These are phyloP conservation scores for Lithobates pipiens DNA, from an alignment of 2,797 vertebrate species.

Conservation along the genomic window DNA sequence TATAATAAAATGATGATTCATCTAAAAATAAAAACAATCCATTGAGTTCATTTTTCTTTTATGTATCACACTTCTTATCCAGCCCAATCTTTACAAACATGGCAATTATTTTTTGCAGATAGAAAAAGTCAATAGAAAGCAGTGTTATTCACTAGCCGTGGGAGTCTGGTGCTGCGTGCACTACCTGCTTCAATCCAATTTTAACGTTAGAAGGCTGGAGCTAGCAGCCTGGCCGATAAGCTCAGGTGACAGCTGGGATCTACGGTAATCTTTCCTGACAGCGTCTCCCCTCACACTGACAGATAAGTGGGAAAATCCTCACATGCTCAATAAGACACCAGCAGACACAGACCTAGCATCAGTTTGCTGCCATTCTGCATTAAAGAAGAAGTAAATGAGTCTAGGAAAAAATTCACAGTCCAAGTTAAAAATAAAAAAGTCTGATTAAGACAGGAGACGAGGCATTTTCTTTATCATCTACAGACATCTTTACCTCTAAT, in stretches of 20 bases:
- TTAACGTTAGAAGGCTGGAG: background rate
- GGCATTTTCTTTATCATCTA: too few relatives aligned
- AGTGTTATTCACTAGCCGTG: background rate
- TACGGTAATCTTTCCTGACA: conserved; percentile 43
- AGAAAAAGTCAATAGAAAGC: background rate
- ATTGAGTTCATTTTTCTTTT: background rate
- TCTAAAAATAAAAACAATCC: background rate
- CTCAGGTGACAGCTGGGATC: conserved; percentile 49
- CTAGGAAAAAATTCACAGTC: too few relatives aligned
- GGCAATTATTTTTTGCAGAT: background rate
- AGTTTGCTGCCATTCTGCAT: background rate
- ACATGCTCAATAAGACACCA: background rate
- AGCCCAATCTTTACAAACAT: background rate
- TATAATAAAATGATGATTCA: background rate
- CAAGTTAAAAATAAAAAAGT: too few relatives aligned
- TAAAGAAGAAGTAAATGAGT: too few relatives aligned
- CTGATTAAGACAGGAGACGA: too few relatives aligned
- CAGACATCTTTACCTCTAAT: too few relatives aligned
- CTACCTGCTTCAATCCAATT: background rate
- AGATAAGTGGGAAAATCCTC: conserved; percentile 48
- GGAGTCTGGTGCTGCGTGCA: background rate
- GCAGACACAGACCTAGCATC: conserved; percentile 15
- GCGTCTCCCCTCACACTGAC: conserved; percentile 36
- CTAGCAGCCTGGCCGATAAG: background rate
- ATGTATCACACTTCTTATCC: background rate